Percentiles rank a stretch among this genome's conserved stretches.
These are phyloP conservation scores for Troilus luridus DNA, from an alignment of 2,888 invertebrate species.

Conservation along the genomic window DNA sequence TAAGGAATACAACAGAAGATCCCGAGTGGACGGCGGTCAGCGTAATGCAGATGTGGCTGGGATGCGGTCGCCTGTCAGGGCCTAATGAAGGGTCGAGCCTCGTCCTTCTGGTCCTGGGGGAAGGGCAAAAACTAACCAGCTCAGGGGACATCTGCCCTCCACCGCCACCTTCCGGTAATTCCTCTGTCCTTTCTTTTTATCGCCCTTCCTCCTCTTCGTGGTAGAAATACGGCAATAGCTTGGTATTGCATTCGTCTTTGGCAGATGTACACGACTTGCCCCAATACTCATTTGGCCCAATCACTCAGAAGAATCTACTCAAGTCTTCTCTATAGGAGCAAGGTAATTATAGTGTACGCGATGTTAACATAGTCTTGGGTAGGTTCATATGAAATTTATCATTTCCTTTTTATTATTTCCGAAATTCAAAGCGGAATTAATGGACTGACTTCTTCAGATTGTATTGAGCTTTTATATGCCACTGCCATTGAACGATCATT, in stretches of 20 bases:
- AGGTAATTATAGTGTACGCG: too few relatives aligned
- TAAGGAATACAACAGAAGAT: neutral
- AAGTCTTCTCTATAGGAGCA: too few relatives aligned
- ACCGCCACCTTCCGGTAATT: neutral
- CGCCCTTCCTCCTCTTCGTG: neutral
- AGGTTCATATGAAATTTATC: too few relatives aligned
- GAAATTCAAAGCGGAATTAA: too few relatives aligned
- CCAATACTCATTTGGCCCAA: too few relatives aligned
- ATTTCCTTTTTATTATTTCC: too few relatives aligned
- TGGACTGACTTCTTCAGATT: too few relatives aligned
- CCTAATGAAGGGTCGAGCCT: slow-evolving; percentile 22
- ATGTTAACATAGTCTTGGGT: too few relatives aligned
- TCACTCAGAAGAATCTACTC: too few relatives aligned
- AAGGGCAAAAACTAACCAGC: slow-evolving; percentile 7
- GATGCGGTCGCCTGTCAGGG: neutral
- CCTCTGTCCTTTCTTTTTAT: slow-evolving; percentile 40
- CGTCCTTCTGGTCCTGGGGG: neutral
- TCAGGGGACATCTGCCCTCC: slow-evolving; percentile 23
- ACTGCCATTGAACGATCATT: too few relatives aligned
- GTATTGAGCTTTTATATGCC: too few relatives aligned
- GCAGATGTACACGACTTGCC: too few relatives aligned
- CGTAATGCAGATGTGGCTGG: slow-evolving; percentile 17
- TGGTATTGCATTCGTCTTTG: neutral
- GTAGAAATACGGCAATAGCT: neutral
- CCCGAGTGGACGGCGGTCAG: neutral